Base-by-base conservation (phyloP, 2,797 vertebrate species). In the Sandelia bainsii region DNA sequence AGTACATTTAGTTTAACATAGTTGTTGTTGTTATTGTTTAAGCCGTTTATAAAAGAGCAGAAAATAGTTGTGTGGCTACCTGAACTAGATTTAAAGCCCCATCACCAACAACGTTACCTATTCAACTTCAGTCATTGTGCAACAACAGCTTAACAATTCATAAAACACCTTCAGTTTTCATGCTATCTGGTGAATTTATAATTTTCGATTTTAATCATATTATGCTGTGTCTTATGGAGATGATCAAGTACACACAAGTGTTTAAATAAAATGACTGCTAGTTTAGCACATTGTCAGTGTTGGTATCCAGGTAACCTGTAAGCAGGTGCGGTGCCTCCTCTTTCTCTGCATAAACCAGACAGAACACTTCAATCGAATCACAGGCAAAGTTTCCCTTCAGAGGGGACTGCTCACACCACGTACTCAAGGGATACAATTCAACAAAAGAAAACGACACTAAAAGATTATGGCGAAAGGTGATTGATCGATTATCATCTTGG, bases 61-160 rank as follows among this genome's bases (percentile, higher is more conserved):
- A 49, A 52, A 94, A 93, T 86, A 91, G 58, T 93, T 25, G 17
- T 48, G 46, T 80, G 72, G 54, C 51, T 70, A 70, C 68, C 64
- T 56, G 62, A 78, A 44, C 53, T 83, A 39, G 53, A 66, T 51
- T 52, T 45, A 57, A 45, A 72, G 23, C 14, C 27, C 22, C 11
- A 40, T 22, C 22, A 17, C 19, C 45, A 46, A 67, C 25, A 45
- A 27, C 13, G 32, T 68, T n/a, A 68, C 9, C 34, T 20, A 16
- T 51, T 51, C 14, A 66, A 10, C 32, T 3, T n/a, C 8, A 62
- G 34, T 51, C 6, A 54, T 22, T 42, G 32, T 22, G 19, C 8
- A 75, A 54, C 3, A 42, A 48, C 46, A n/a, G 27, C 44, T 68
- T 14, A 53, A 32, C 42, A 23, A 45, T 37, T 64, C 19, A 62